Conservation (phyloP, 2,797 vertebrate species). For the Emys orbicularis region DNA sequence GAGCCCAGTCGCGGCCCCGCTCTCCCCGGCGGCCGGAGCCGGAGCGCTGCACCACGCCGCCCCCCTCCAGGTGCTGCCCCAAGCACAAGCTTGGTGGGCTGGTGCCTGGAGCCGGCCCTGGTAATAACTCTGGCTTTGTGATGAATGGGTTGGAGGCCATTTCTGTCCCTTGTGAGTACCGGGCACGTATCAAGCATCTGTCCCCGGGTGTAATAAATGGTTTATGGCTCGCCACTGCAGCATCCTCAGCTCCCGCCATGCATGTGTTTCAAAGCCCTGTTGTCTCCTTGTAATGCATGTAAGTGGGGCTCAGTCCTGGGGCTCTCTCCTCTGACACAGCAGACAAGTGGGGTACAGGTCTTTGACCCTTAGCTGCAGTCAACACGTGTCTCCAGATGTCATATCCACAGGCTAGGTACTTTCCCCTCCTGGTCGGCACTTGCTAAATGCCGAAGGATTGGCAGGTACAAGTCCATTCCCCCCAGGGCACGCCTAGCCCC, state of each 20-base stretch:
- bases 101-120: no score
- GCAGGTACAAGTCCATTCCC: slow-evolving; percentile 7
- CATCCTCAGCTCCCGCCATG: not conserved
- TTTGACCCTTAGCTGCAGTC: not conserved
- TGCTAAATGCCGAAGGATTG: not conserved
- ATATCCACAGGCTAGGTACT: not conserved
- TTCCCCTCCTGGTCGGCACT: not conserved
- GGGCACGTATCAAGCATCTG: not conserved
- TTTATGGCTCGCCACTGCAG: not conserved
- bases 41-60: no score
- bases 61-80: no score
- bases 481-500: not conserved
- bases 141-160: not conserved
- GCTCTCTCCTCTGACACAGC: not conserved
- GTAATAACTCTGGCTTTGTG: not conserved
- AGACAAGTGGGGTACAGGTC: not conserved
- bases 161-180: not conserved
- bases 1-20: no score
- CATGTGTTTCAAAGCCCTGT: not conserved
- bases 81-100: no score
- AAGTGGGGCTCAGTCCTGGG: not conserved
- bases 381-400: not conserved
- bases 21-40: no score
- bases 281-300: not conserved
- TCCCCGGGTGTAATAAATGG: not conserved